These are phyloP conservation scores for Podocnemis expansa DNA, from an alignment of 2,113 vertebrate genomes.

Conservation along the genomic window DNA sequence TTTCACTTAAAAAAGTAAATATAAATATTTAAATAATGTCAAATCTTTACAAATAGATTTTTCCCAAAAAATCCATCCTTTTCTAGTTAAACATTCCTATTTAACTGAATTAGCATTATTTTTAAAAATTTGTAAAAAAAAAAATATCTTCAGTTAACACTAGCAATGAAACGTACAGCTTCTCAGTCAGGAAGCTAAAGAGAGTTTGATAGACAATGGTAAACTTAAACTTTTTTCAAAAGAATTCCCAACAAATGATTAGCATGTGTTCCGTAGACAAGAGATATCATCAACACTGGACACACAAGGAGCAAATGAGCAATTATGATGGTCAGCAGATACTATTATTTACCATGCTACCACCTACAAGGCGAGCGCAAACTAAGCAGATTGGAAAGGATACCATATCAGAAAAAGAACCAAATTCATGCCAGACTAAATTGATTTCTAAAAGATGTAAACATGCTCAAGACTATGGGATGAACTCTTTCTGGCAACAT, in stretches of 20 bases:
- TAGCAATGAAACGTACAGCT: not conserved
- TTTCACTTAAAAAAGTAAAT: not conserved
- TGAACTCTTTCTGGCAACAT: not conserved
- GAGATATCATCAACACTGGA: not conserved
- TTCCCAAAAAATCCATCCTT: not conserved
- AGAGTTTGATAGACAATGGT: not conserved
- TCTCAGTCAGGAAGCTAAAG: not conserved
- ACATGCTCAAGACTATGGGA: not conserved
- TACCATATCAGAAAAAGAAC: not conserved
- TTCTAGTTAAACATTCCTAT: not conserved
- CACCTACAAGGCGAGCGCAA: not conserved
- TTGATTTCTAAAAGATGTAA: conserved; percentile 44
- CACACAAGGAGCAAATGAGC: not conserved
- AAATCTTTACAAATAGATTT: not conserved
- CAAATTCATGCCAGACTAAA: not conserved
- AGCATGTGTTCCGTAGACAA: not conserved
- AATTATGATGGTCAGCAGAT: conserved; percentile 20
- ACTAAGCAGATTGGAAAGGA: not conserved
- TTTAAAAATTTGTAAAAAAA: not conserved
- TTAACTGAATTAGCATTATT: not conserved
- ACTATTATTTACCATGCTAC: conserved; percentile 17
- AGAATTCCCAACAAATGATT: not conserved
- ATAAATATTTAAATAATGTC: not conserved
- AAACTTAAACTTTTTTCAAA: not conserved
- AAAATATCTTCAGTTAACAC: not conserved